Conservation (phyloP, 2,113 vertebrate species). For the Amphilophus citrinellus region DNA sequence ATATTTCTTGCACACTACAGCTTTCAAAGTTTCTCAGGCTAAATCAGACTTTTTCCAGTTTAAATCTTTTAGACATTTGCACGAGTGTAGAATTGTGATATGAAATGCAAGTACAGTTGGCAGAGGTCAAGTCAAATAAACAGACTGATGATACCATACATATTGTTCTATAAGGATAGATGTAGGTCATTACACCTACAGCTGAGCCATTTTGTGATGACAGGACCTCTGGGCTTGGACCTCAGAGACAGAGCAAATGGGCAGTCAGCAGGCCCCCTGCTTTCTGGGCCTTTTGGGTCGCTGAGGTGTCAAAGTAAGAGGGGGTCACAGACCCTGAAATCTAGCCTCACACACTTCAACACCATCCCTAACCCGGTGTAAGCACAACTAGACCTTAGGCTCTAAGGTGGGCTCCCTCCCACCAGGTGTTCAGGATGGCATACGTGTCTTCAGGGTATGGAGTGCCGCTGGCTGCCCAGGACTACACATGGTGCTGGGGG, state of each 20-base stretch:
- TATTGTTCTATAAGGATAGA: slow-evolving; percentile 68
- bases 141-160: slow-evolving; percentile 57
- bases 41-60: slow-evolving; percentile 7
- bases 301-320: slow-evolving; percentile 64
- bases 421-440: slow-evolving; percentile 80
- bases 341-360: slow-evolving; percentile 60
- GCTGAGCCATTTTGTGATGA: slow-evolving; percentile 62
- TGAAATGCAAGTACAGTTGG: slow-evolving; percentile 45
- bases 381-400: slow-evolving; percentile 70
- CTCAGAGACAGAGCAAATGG: slow-evolving; percentile 71
- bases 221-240: slow-evolving; percentile 66
- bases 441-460: slow-evolving; percentile 76
- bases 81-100: background rate
- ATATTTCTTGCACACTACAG: slow-evolving; percentile 27
- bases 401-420: slow-evolving; percentile 74
- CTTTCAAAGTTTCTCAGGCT: slow-evolving; percentile 24
- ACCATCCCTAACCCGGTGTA: slow-evolving; percentile 65
- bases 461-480: slow-evolving; percentile 68
- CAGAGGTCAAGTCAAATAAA: slow-evolving; percentile 62
- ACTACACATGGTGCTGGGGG: slow-evolving; percentile 79
- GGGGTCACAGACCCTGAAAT: slow-evolving; percentile 65
- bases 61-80: background rate
- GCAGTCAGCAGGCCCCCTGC: slow-evolving; percentile 71
- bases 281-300: slow-evolving; percentile 72
- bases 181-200: slow-evolving; percentile 70